Evolutionary conservation across 2,797 vertebrate species (phyloP).

Genomic region (Lepilemur ruficaudatus): DNA sequence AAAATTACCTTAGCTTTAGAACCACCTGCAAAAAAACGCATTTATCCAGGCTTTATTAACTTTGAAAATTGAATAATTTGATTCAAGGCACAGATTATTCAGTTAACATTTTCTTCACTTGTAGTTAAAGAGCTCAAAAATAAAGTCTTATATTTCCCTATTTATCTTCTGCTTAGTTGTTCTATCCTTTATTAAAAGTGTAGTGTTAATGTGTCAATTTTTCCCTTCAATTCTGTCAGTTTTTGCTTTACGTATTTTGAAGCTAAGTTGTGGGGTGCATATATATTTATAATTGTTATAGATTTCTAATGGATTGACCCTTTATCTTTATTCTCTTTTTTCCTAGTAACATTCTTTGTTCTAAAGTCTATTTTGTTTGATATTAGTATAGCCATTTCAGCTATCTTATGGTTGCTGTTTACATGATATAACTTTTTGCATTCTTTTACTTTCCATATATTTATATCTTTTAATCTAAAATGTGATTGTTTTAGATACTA

Average conservation of each 20-base stretch:
- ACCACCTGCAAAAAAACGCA: background rate
- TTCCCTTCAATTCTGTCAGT: background rate
- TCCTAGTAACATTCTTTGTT: background rate
- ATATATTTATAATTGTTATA: background rate
- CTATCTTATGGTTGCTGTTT: background rate
- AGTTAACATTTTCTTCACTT: background rate
- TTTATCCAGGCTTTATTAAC: background rate
- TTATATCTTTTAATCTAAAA: background rate
- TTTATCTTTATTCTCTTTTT: background rate
- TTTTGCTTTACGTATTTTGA: conserved; percentile 2
- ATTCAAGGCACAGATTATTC: background rate
- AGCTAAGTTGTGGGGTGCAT: background rate
- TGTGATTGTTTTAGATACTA: background rate
- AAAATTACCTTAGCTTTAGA: background rate
- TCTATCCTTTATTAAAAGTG: background rate
- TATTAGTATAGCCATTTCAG: background rate
- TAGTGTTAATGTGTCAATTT: background rate
- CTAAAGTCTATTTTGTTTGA: background rate
- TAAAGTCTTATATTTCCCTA: background rate
- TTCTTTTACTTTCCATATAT: background rate
- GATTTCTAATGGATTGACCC: background rate
- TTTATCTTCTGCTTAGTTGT: background rate
- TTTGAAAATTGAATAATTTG: background rate
- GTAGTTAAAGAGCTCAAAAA: background rate
- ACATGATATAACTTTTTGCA: background rate